phyloP scores from a whole-genome alignment of 2,797 vertebrate species.

The Ceryle rudis region DNA sequence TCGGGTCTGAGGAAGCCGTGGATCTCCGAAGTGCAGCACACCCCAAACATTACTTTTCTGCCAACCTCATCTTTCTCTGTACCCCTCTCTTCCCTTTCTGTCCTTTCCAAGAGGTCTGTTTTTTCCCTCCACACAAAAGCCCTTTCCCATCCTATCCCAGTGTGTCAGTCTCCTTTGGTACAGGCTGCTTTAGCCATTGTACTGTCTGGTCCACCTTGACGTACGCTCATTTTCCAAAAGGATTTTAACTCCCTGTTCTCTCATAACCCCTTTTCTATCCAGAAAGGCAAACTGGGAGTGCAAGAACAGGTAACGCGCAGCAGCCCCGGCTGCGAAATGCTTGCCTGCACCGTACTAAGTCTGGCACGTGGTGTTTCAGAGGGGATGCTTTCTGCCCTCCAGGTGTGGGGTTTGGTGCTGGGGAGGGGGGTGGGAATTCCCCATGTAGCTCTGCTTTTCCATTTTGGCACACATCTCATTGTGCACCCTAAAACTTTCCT shows the following conservation, averaged over 20 bases:
- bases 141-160: background rate
- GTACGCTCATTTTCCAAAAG: conserved; percentile 7
- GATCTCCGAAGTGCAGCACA: conserved; percentile 37
- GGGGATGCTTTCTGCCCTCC: conserved; percentile 31
- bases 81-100: background rate
- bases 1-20: background rate
- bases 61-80: background rate
- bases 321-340: background rate
- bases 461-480: accelerated
- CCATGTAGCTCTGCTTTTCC: background rate
- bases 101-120: background rate
- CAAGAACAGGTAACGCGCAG: conserved; percentile 68
- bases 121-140: background rate
- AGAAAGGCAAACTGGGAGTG: conserved; percentile 75
- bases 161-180: background rate
- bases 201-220: background rate
- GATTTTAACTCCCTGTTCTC: conserved; percentile 64
- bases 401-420: conserved; percentile 68
- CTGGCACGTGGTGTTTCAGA: conserved; percentile 37
- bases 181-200: background rate
- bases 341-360: conserved; percentile 46
- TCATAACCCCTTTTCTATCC: conserved; percentile 73
- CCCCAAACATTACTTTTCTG: background rate
- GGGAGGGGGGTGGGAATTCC: background rate
- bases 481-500: conserved; percentile 58